These are phyloP conservation scores for Ceratoteleas bidentatus DNA, from an alignment of 1,140 invertebrate genomes.

Conservation along the genomic window DNA sequence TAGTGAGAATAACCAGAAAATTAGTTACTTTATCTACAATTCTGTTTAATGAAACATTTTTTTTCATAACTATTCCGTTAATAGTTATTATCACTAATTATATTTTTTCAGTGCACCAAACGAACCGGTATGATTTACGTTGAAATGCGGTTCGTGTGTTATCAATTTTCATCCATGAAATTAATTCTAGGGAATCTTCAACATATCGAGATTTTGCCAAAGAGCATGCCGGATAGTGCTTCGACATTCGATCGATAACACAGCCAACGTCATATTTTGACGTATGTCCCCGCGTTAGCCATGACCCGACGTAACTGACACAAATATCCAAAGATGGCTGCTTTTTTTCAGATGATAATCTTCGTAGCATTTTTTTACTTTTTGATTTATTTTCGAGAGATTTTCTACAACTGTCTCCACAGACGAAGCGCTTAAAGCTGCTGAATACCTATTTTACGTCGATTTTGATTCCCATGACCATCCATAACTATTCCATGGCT, in stretches of 20 bases:
- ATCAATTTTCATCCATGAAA: too few species aligned
- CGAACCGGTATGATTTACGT: too few species aligned
- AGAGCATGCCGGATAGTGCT: too few species aligned
- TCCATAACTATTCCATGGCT: slow-evolving; percentile 7
- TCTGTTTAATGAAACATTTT: too few species aligned
- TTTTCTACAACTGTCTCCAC: neutral
- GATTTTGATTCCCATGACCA: slow-evolving; percentile 21
- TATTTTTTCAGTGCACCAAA: too few species aligned
- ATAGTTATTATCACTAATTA: too few species aligned
- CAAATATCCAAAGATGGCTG: slow-evolving; percentile 1
- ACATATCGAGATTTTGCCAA: too few species aligned
- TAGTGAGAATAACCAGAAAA: too few species aligned
- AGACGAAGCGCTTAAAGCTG: neutral
- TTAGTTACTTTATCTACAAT: too few species aligned
- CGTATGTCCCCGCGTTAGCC: slow-evolving; percentile 10
- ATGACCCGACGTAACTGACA: slow-evolving; percentile 15
- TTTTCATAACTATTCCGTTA: too few species aligned
- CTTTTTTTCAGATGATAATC: neutral
- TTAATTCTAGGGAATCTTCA: too few species aligned
- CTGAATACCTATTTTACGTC: neutral
- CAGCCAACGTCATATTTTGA: slow-evolving; percentile 29
- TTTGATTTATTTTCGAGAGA: slow-evolving; percentile 5
- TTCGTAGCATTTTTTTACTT: slow-evolving; percentile 14
- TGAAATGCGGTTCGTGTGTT: too few species aligned
- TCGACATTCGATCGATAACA: slow-evolving; percentile 25